Conservation (phyloP, 2,113 vertebrate species). For the Muntiacus reevesi region DNA sequence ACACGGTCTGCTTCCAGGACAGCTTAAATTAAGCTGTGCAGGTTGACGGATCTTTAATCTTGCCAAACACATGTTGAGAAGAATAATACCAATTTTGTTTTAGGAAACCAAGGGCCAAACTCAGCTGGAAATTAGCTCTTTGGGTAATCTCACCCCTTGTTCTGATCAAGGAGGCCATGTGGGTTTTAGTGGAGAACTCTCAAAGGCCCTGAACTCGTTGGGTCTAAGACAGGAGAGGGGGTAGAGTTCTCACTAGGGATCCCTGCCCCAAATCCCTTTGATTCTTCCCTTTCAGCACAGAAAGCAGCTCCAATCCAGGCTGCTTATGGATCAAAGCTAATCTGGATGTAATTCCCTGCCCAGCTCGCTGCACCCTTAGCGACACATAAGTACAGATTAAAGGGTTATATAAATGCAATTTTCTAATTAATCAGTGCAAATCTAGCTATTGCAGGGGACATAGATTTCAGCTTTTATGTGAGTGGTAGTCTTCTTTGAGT, state of each 20-base stretch:
- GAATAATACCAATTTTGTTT: conserved; percentile 94
- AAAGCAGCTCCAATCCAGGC: conserved; percentile 59
- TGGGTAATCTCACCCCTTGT: conserved; percentile 83
- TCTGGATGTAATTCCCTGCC: conserved; percentile 80
- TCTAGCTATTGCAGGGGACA: conserved; percentile 39
- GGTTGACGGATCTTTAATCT: conserved; percentile 91
- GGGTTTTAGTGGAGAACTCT: not conserved
- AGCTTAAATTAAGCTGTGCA: conserved; percentile 80
- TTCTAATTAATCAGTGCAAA: conserved; percentile 83
- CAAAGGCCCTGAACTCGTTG: not conserved
- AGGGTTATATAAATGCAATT: conserved; percentile 85
- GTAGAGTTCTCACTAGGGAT: conserved; percentile 7
- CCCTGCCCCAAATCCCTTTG: not conserved
- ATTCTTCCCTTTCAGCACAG: conserved; percentile 34
- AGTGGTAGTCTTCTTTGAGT: conserved; percentile 10
- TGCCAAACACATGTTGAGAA: conserved; percentile 90
- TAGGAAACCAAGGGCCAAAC: conserved; percentile 86
- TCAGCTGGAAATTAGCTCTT: conserved; percentile 88
- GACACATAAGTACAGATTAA: conserved; percentile 79
- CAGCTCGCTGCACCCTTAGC: conserved; percentile 72
- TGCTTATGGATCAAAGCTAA: conserved; percentile 78
- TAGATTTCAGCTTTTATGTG: conserved; percentile 29
- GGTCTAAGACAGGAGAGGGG: not conserved
- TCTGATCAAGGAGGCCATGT: not conserved
- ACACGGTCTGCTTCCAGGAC: conserved; percentile 79